These are phyloP conservation scores for Aphodius granarius DNA, from an alignment of 2,888 invertebrate genomes.

Conservation along the genomic window DNA sequence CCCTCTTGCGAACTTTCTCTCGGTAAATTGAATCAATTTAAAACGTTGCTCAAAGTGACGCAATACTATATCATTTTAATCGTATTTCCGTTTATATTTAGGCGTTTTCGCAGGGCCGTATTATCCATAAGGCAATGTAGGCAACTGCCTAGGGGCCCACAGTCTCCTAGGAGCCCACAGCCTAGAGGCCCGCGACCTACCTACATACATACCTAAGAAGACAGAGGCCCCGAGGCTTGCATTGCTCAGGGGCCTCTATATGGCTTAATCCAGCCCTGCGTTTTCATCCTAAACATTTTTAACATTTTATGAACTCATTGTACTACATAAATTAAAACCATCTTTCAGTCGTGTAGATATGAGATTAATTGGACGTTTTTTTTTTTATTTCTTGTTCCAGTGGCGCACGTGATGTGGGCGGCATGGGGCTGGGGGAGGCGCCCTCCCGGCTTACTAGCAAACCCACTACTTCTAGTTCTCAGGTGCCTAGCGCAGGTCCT, in stretches of 20 bases:
- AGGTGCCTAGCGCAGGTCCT: slow-evolving; percentile 54
- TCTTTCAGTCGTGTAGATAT: no score
- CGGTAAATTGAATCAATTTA: neutral
- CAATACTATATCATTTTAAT: neutral
- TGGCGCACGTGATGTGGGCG: slow-evolving; percentile 58
- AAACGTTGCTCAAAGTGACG: neutral
- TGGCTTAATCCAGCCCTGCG: no score
- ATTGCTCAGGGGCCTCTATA: no score
- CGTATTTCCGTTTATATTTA: neutral
- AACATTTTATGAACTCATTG: no score
- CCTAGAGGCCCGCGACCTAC: no score
- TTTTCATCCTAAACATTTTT: no score
- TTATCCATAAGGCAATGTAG: no score
- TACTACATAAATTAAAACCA: neutral
- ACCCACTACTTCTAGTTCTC: slow-evolving; percentile 48
- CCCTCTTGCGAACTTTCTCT: neutral
- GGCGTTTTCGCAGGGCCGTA: no score
- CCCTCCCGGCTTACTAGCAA: slow-evolving; percentile 44
- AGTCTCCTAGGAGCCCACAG: no score
- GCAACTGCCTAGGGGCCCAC: no score
- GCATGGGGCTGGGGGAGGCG: slow-evolving; percentile 49
- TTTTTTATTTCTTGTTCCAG: slow-evolving; percentile 46
- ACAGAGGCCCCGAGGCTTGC: no score
- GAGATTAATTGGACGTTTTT: neutral
- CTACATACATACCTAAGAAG: no score